Percentiles rank a stretch among this genome's conserved stretches.
Evolutionary conservation across 2,797 vertebrate species (phyloP).

Genomic region (Rhinophrynus dorsalis): DNA sequence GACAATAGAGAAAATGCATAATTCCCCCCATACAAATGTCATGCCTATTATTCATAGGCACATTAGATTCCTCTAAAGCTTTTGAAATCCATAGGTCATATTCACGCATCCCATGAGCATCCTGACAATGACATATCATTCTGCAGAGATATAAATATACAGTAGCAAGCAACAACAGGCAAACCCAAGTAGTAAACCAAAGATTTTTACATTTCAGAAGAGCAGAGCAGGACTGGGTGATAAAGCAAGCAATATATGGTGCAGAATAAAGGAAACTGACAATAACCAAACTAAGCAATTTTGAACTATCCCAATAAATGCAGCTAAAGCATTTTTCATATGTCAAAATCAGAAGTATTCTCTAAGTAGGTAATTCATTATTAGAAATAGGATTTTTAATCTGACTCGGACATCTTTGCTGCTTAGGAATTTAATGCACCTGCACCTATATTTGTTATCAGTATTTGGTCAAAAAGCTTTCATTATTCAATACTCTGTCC

Average conservation of each 20-base stretch:
- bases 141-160: not conserved
- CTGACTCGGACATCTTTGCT: too few species aligned
- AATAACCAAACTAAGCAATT: not conserved
- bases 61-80: not conserved
- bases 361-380: too few species aligned
- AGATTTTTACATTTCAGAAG: not conserved
- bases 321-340: not conserved
- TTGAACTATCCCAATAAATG: not conserved
- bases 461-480: too few species aligned
- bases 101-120: not conserved
- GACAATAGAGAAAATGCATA: not conserved
- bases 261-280: not conserved
- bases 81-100: not conserved
- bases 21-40: not conserved
- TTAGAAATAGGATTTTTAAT: too few species aligned
- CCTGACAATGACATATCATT: not conserved
- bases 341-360: too few species aligned
- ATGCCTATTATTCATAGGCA: not conserved
- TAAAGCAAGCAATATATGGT: not conserved
- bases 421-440: too few species aligned
- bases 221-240: not conserved
- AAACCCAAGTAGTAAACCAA: not conserved
- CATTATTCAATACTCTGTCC: too few species aligned
- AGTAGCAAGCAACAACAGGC: not conserved
- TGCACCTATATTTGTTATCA: too few species aligned